Evolutionary conservation across 2,888 invertebrate genomes (phyloP), one percentile per base, ranked within the genome.

Genomic region (Drosophila subsilvestris): DNA sequence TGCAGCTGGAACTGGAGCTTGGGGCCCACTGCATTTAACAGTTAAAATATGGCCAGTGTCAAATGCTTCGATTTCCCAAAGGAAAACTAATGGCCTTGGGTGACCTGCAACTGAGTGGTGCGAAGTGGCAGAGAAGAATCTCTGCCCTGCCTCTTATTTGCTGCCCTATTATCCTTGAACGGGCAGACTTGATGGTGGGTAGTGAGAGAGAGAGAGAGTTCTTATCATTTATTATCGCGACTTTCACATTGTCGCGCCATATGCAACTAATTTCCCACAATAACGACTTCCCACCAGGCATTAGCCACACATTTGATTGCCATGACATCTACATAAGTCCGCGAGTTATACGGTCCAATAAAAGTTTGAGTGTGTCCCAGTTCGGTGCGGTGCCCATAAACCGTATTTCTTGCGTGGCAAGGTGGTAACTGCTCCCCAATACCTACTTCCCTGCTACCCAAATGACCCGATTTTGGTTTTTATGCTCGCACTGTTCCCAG

Each of bases 401-500:
- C 63, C 44, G 63, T 58, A 73, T 74, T 71, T 71, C 47, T 54
- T 57, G 57, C 53, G 54, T 48, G 43, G 54, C 20, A 48, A 63
- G 47, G 42, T 43, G 63, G 37, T 25, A 42, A 18, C 66, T 32
- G 49, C 54, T 27, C 37, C 25, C 48, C 51, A 49, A 5, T 55
- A 27, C 8, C 48, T 18, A 25, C 42, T 44, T 18, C 25, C 47
- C 20, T 57, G 45, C 43, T 55, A 51, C 69, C 75, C 58, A 75
- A 79, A 88, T 86, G 83, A 84, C 83, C 83, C 86, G 86, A 88
- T 88, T 83, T 72, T 79, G 83, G 69, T 71, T 88, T 83, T 84
- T 74, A 85, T 85, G 74, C 78, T 29, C 47, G 32, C 47, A 18
- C 53, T 50, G 69, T 27, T 72, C 50, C 49, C 71, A 61, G 10